Evolutionary conservation across 2,113 vertebrate species (phyloP), one percentile per base, ranked within the genome.

Genomic region (Eulemur rufifrons): DNA sequence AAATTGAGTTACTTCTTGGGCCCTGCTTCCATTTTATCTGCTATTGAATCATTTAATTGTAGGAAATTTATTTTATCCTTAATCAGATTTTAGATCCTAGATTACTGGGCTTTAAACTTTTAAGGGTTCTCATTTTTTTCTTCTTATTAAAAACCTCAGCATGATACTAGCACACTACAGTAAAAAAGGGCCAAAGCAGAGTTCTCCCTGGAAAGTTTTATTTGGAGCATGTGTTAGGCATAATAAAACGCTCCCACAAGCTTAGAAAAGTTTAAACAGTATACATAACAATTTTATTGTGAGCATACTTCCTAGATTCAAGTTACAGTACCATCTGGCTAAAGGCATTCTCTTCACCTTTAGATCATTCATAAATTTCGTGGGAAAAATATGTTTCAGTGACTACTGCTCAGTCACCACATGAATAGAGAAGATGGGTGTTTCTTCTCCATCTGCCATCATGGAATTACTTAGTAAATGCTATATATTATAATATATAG

Each of bases 1-100:
- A 92, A 97, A 85, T 74, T 93, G 85, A 91, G 74, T 97, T 94
- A 50, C 39, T 87, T 95, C 88, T 59, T 84, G 37, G 81, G 4
- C 14, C 78, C 8, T 87, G 4, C 1, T 96, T 97, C 76, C 18
- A 12, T 61, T 97, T 95, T 83, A 89, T 85, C 64, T 98, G 52
- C 39, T 71, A 15, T 12, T 59, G 66, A 74, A 80, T 97, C 90
- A 91, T 94, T 97, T 97, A 97, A 95, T 97, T 96, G 92, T 68
- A 76, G 77, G 73, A 95, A 97, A 47, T 97, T 98, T 98, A 95
- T 96, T 98, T 98, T 97, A 52, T 25, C 86, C 8, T 97, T 97
- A 97, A 89, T 86, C 81, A 81, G 18, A 92, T 97, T 98, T 98
- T 94, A 86, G 42, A 73, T 94, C 52, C 77, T 92, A 71, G 61